Evolutionary conservation across 2,113 vertebrate species (phyloP).

Genomic region (Circaetus gallicus): DNA sequence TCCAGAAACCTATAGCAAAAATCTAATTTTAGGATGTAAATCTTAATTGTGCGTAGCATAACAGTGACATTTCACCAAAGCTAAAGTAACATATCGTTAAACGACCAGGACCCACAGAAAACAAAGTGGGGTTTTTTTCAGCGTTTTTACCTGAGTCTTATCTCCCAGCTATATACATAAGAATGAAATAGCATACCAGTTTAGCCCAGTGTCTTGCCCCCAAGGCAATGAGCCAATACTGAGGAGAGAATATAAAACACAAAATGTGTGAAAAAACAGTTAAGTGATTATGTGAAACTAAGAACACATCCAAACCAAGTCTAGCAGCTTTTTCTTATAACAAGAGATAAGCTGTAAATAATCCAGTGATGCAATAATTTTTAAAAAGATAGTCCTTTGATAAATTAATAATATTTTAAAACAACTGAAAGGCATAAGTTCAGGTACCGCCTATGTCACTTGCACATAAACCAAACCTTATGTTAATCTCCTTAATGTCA

Average conservation of each 20-base stretch:
- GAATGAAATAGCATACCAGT: not conserved
- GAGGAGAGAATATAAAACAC: not conserved
- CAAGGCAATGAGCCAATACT: not conserved
- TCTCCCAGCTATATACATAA: not conserved
- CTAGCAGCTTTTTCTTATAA: not conserved
- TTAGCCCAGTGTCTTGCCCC: not conserved
- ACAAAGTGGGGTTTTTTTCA: accelerated
- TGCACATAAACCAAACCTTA: not conserved
- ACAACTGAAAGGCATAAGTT: not conserved
- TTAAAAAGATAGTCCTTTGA: not conserved
- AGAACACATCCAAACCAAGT: not conserved
- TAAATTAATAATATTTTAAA: not conserved
- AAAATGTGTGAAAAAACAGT: not conserved
- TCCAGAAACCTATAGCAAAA: not conserved
- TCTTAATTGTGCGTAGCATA: not conserved
- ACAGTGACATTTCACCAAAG: not conserved
- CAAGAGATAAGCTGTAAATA: not conserved
- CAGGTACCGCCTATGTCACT: not conserved
- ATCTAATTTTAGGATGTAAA: not conserved
- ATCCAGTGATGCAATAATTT: not conserved
- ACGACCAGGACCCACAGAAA: not conserved
- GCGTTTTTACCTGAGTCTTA: not conserved
- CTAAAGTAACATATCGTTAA: not conserved
- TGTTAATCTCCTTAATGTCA: not conserved
- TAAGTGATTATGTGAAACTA: not conserved